Conservation (phyloP, 2,888 invertebrate genomes). For the Dryadula phaetusa region DNA sequence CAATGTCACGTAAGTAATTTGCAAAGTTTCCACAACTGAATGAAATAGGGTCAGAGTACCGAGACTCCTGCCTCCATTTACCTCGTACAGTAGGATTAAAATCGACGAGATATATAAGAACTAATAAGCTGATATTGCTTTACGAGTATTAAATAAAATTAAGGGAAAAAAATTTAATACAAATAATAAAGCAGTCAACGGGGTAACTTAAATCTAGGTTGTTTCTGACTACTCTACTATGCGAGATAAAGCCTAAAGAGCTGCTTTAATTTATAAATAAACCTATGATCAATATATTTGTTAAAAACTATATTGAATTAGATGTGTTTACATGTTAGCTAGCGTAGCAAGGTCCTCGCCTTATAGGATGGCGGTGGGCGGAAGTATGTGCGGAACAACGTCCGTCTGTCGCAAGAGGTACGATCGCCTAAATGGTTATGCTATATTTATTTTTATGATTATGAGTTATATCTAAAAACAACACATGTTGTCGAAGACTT, state of each 20-base stretch:
- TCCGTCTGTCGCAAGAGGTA: constrained; percentile 42
- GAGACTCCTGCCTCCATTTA: neutral
- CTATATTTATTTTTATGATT: constrained; percentile 35
- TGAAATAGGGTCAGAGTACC: neutral
- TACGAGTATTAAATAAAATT: neutral
- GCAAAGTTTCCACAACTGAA: neutral
- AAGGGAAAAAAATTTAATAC: too few relatives aligned
- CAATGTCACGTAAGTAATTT: constrained; percentile 1
- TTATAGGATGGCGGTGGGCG: constrained; percentile 72
- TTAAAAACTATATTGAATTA: constrained; percentile 47
- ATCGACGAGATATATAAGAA: neutral
- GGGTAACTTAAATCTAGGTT: too few relatives aligned
- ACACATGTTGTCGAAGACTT: too few relatives aligned
- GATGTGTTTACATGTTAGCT: constrained; percentile 61
- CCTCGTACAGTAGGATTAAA: too few relatives aligned
- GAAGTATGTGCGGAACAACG: constrained; percentile 61
- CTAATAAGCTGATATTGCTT: neutral
- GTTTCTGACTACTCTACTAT: too few relatives aligned
- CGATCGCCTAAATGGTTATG: constrained; percentile 36
- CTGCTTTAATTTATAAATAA: too few relatives aligned
- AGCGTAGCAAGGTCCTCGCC: constrained; percentile 71
- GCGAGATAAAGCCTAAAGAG: too few relatives aligned
- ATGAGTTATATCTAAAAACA: constrained; percentile 1
- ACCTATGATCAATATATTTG: neutral
- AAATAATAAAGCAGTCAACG: too few relatives aligned